Percentiles rank a stretch among this genome's conserved stretches.
Conservation (phyloP, 2,113 vertebrate species). For the Bufo gargarizans region DNA sequence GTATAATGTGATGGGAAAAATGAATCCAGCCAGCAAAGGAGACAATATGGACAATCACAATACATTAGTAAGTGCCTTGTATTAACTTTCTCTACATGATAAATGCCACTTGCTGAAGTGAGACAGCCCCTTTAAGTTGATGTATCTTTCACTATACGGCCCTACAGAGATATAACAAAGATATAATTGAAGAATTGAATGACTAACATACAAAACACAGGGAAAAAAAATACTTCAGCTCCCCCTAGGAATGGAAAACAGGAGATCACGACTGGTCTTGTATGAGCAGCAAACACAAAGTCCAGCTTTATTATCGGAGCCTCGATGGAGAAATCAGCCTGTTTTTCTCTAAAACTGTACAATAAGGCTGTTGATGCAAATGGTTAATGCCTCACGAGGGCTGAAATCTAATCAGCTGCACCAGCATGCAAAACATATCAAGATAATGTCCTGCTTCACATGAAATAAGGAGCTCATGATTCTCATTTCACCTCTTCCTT, state of each 20-base stretch:
- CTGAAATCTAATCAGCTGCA: constrained; percentile 63
- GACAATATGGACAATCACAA: too few relatives aligned
- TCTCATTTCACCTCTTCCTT: constrained; percentile 60
- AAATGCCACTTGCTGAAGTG: too few relatives aligned
- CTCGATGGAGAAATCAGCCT: background rate
- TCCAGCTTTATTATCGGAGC: background rate
- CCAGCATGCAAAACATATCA: constrained; percentile 51
- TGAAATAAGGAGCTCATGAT: constrained; percentile 64
- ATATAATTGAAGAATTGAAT: background rate
- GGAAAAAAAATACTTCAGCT: background rate
- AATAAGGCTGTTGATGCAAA: constrained; percentile 35
- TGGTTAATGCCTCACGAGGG: constrained; percentile 48
- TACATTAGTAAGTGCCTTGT: too few relatives aligned
- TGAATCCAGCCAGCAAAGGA: too few relatives aligned
- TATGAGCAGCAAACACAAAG: background rate
- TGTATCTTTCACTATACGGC: too few relatives aligned
- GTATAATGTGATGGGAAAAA: too few relatives aligned
- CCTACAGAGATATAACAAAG: background rate
- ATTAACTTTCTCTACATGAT: too few relatives aligned
- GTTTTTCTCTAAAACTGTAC: background rate
- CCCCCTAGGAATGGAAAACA: background rate
- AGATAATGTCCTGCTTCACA: constrained; percentile 60
- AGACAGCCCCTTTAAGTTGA: too few relatives aligned
- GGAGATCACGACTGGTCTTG: background rate
- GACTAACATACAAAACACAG: background rate